These are phyloP conservation scores for Danio albolineatus DNA, from an alignment of 2,797 vertebrate genomes.

Conservation along the genomic window DNA sequence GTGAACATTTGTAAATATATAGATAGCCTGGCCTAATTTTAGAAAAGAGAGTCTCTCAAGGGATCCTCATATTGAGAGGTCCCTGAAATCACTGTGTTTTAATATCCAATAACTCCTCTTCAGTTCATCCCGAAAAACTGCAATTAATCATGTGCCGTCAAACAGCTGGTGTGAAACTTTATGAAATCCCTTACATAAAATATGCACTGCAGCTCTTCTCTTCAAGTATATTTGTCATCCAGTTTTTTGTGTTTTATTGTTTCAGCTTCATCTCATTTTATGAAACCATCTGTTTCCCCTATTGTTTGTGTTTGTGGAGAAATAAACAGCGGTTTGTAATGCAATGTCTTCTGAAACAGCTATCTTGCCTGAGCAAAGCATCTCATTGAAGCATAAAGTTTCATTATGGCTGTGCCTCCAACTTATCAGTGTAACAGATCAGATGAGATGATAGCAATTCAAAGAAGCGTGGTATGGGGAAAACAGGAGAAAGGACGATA, in stretches of 20 bases:
- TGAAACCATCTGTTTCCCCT: constrained; percentile 28
- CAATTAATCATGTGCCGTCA: constrained; percentile 69
- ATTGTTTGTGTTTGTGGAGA: constrained; percentile 47
- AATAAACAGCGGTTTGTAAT: constrained; percentile 58
- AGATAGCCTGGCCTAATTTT: no score
- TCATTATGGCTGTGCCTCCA: constrained; percentile 51
- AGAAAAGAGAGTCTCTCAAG: neutral
- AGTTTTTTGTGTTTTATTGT: constrained; percentile 1
- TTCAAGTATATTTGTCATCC: constrained; percentile 22
- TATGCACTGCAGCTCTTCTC: constrained; percentile 48
- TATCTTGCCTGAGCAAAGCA: constrained; percentile 59
- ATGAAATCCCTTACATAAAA: constrained; percentile 68
- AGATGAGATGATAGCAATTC: constrained; percentile 56
- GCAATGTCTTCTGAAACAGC: constrained; percentile 60
- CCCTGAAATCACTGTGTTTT: neutral
- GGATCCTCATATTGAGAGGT: neutral
- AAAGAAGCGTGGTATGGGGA: constrained; percentile 51
- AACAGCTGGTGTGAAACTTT: constrained; percentile 40
- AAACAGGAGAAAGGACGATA: constrained; percentile 51
- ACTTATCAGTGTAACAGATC: constrained; percentile 63
- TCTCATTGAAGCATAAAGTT: constrained; percentile 70
- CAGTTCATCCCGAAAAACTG: constrained; percentile 64
- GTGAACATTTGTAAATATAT: neutral
- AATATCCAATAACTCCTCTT: constrained; percentile 32
- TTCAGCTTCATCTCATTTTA: constrained; percentile 34